Percentiles rank a stretch among this genome's conserved stretches.
Conservation (phyloP, 2,113 vertebrate species). For the Fregata magnificens region DNA sequence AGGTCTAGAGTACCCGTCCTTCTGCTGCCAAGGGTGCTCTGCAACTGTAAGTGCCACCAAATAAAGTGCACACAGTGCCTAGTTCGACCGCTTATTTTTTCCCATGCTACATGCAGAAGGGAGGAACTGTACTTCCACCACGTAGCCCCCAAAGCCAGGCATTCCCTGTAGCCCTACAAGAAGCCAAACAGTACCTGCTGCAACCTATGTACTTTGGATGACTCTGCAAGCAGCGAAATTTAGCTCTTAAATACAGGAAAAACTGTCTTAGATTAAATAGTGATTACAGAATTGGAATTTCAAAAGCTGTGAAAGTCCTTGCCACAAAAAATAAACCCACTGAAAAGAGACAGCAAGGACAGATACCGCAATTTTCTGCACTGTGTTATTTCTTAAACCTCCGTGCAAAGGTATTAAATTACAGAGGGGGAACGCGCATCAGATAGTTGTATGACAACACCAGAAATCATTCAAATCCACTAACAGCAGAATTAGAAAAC, state of each 20-base stretch:
- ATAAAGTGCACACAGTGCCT: neutral
- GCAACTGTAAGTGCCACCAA: neutral
- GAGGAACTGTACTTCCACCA: neutral
- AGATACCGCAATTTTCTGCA: neutral
- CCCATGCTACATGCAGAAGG: neutral
- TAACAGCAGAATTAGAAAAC: neutral
- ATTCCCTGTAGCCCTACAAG: neutral
- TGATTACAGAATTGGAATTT: neutral
- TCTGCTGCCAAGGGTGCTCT: neutral
- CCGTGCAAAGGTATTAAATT: neutral
- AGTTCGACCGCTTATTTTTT: neutral
- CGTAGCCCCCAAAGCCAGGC: neutral
- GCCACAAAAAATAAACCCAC: neutral
- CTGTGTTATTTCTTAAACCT: neutral
- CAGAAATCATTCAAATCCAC: neutral
- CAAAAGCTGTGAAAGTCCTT: neutral
- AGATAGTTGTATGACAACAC: neutral
- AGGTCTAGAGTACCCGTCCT: neutral
- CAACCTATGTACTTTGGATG: neutral
- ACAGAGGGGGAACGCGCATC: neutral
- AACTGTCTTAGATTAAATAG: neutral
- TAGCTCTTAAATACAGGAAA: neutral
- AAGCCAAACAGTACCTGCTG: neutral
- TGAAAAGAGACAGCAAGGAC: neutral
- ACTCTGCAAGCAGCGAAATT: conserved; percentile 15